Percentiles rank a stretch among this genome's conserved stretches.
Conservation (phyloP, 2,113 vertebrate species). For the Smithornis capensis region DNA sequence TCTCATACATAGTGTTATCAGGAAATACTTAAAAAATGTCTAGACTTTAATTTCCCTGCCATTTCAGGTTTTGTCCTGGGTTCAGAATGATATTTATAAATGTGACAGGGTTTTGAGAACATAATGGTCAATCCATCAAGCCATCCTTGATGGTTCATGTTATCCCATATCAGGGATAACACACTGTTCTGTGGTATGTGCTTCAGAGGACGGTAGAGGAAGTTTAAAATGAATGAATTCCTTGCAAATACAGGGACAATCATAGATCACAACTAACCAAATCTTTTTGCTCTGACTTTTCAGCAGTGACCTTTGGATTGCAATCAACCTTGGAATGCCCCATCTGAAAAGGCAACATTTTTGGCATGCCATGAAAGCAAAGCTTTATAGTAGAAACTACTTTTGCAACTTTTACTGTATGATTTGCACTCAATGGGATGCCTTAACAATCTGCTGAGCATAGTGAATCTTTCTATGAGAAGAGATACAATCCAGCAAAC, state of each 20-base stretch:
- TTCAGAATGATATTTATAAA: background rate
- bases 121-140: accelerated
- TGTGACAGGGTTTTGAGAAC: background rate
- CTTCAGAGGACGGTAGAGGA: background rate
- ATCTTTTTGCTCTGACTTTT: background rate
- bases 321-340: background rate
- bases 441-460: background rate
- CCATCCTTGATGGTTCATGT: background rate
- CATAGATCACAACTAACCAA: background rate
- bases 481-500: background rate
- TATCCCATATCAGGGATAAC: background rate
- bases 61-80: background rate
- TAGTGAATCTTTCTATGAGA: background rate
- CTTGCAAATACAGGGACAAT: background rate
- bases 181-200: accelerated
- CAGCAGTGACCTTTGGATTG: slow-evolving; percentile 8
- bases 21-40: background rate
- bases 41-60: background rate
- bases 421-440: background rate
- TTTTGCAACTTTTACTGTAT: slow-evolving; percentile 16
- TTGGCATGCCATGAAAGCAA: background rate
- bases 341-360: slow-evolving; percentile 29
- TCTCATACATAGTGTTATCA: background rate
- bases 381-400: background rate
- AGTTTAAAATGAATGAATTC: background rate